A percentile compares a stretch with the other conserved stretches of the same genome.
phyloP scores from a whole-genome alignment of 2,888 invertebrate genomes.

The Campoletis raptor region DNA sequence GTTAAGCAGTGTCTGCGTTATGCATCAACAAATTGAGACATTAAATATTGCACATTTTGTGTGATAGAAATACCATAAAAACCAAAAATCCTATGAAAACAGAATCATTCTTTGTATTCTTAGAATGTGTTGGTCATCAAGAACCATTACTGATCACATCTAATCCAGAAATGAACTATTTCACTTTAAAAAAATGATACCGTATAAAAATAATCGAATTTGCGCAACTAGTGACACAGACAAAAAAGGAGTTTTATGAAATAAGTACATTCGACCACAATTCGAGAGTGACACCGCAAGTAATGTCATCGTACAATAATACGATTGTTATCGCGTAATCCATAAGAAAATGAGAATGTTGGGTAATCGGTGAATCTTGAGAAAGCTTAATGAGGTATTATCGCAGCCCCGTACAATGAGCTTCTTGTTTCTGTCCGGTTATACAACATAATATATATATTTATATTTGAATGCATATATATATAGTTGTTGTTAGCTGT shows the following conservation, averaged over 20 bases:
- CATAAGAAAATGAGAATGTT: slow-evolving; percentile 31
- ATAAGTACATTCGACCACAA: neutral
- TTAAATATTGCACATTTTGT: neutral
- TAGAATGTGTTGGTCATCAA: neutral
- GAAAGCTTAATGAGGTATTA: slow-evolving; percentile 60
- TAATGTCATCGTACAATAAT: slow-evolving; percentile 5
- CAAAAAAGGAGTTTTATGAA: neutral
- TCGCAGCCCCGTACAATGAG: slow-evolving; percentile 39
- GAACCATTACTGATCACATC: neutral
- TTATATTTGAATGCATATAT: neutral
- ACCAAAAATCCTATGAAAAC: neutral
- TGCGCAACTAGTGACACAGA: neutral
- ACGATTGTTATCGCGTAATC: slow-evolving; percentile 26
- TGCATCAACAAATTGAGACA: neutral
- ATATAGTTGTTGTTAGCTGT: slow-evolving; percentile 38
- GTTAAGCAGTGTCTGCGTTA: neutral
- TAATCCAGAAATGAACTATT: neutral
- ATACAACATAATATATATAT: slow-evolving; percentile 1
- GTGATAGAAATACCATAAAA: neutral
- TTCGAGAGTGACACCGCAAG: neutral
- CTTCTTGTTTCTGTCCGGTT: slow-evolving; percentile 47
- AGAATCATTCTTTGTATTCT: neutral
- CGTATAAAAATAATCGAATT: neutral
- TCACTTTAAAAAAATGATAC: neutral
- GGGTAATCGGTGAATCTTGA: slow-evolving; percentile 56